phyloP scores from a whole-genome alignment of 2,888 invertebrate genomes.

The Pandemis heparana region DNA sequence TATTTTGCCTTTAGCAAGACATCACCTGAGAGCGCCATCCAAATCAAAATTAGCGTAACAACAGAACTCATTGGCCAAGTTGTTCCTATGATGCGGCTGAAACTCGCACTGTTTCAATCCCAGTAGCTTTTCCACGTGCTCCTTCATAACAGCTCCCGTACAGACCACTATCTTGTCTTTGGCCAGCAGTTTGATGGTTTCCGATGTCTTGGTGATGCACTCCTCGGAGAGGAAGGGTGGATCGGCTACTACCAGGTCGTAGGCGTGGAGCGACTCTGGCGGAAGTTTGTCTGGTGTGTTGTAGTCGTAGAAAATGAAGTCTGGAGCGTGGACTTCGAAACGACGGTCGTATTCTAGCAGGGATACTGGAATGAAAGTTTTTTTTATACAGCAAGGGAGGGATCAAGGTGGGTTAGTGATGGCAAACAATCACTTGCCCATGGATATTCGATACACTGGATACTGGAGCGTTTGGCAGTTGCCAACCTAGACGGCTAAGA shows the following conservation, averaged over 20 bases:
- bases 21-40: conserved; percentile 76
- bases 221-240: conserved; percentile 98
- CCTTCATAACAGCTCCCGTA: conserved; percentile 94
- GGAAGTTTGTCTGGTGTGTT: conserved; percentile 90
- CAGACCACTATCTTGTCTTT: conserved; percentile 93
- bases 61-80: conserved; percentile 96
- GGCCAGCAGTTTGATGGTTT: conserved; percentile 90
- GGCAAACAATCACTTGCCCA: too few relatives aligned
- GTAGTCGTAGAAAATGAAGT: conserved; percentile 96
- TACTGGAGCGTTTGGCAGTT: too few relatives aligned
- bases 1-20: not conserved
- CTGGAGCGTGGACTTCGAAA: conserved; percentile 91
- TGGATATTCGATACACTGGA: too few relatives aligned
- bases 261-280: conserved; percentile 84
- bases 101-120: conserved; percentile 89
- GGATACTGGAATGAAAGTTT: conserved; percentile 83
- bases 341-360: conserved; percentile 94
- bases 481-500: too few relatives aligned
- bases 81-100: conserved; percentile 93
- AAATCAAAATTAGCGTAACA: conserved; percentile 96
- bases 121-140: conserved; percentile 88
- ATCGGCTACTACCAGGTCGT: conserved; percentile 95
- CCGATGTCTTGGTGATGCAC: conserved; percentile 93
- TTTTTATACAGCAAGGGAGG: not conserved
- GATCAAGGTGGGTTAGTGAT: too few relatives aligned